Base-by-base conservation (phyloP, 1,140 invertebrate species). In the Apocrypta bakeri region DNA sequence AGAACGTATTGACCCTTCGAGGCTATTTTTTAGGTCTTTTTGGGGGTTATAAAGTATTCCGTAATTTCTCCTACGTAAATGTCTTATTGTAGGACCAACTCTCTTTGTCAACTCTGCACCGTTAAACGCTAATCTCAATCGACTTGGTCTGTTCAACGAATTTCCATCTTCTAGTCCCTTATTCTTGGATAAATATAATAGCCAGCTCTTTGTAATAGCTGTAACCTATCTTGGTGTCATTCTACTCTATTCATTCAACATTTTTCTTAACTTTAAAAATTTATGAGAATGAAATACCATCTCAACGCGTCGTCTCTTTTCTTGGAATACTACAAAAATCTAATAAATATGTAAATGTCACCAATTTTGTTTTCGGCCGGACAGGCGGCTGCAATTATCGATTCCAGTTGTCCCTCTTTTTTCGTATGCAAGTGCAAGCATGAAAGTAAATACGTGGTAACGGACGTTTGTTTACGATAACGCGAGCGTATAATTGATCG, bases 391-490 rank as follows among this genome's bases (percentile, higher is more conserved):
- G 48, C 48, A 56, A 37, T 21, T 17, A 56, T 56, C 48, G 48
- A 56, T 56, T 7, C 48, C 17, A 0, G 48, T 21, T n/a, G 48
- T 56, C 21, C 48, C 48, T 56, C 27, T 66, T 66, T 64, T 66
- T 66, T 27, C 64, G 64, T 66, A 17, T 25, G 14, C 21, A 24
- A 17, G 6, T 64, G 29, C 25, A 12, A 3, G 27, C 64, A 29
- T 29, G 8, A 66, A 27, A 56, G 48, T 21, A 17, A 7, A 21
- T 74, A 56, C 40, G 48, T 63, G 25, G 17, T 61, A 61, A 63
- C 61, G 31, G 25, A n/a, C 21, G 75, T 66, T 77, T 77, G 75
- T 77, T 77, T 77, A 77, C 61, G 75, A 66, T 66, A 77, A 63
- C 17, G 12, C 21, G 42, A 25, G 61, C 56, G 29, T 76, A 2